These are phyloP conservation scores for Otolemur garnettii DNA, from an alignment of 2,113 vertebrate species.

Conservation along the genomic window DNA sequence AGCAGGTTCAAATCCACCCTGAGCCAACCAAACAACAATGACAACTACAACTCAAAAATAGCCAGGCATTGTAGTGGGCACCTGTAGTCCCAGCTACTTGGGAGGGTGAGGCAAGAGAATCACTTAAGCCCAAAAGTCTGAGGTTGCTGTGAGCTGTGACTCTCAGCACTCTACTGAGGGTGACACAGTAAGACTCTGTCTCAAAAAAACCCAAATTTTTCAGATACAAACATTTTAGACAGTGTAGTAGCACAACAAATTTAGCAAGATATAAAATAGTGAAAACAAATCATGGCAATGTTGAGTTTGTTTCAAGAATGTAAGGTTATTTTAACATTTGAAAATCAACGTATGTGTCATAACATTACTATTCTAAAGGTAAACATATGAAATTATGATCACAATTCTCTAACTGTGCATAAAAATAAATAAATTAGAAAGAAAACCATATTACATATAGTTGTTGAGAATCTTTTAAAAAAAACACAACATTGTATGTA, in stretches of 20 bases:
- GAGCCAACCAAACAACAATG: no score
- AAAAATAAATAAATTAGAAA: neutral
- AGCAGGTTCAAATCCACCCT: no score
- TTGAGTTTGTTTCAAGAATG: neutral
- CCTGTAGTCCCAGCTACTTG: no score
- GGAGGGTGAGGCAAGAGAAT: no score
- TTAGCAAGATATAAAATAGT: neutral
- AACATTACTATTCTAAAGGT: neutral
- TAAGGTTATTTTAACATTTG: neutral
- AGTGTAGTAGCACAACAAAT: neutral
- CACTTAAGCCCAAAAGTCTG: no score
- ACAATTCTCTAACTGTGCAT: neutral
- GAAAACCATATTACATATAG: neutral
- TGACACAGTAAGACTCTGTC: no score
- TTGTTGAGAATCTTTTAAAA: neutral
- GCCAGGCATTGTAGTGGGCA: no score
- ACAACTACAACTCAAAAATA: no score
- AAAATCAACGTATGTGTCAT: neutral
- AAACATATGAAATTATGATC: neutral
- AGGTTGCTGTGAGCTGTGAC: no score
- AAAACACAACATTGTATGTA: neutral
- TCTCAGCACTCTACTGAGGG: no score
- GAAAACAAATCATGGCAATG: neutral
- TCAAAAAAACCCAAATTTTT: no score
- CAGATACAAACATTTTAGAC: neutral